Conservation (phyloP, 2,113 vertebrate species). For the Chionomys nivalis region DNA sequence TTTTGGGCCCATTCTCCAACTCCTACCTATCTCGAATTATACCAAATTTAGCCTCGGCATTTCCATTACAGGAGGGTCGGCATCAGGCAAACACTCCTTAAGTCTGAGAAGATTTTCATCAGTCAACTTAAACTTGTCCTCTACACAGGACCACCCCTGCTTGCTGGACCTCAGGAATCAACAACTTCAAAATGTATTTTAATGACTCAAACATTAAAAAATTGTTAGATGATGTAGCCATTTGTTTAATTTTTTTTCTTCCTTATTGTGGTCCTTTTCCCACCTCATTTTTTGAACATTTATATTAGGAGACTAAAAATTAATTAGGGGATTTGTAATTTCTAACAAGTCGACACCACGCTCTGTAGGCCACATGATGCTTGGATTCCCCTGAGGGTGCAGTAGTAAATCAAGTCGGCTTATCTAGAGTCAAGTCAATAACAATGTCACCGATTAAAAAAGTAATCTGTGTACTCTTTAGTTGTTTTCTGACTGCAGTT, state of each 20-base stretch:
- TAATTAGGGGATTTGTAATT: neutral
- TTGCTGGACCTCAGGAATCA: neutral
- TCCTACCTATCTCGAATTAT: accelerated
- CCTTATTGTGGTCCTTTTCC: neutral
- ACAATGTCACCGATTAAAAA: neutral
- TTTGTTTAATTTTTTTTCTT: constrained; percentile 24
- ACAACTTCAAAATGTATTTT: constrained; percentile 13
- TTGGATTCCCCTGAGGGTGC: neutral
- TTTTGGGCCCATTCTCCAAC: neutral
- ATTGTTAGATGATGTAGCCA: constrained; percentile 59
- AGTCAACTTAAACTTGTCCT: neutral
- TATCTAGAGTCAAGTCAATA: neutral
- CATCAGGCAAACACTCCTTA: neutral
- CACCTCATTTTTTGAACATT: neutral
- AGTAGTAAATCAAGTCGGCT: neutral
- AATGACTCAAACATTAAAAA: neutral
- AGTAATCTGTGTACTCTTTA: neutral
- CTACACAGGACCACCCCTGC: neutral
- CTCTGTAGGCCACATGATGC: neutral
- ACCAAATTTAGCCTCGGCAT: neutral
- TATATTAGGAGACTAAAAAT: neutral
- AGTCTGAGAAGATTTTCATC: neutral
- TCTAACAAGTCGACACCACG: neutral
- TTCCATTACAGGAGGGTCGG: neutral
- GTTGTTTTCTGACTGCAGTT: neutral